A percentile compares a stretch with the other conserved stretches of the same genome.
These are phyloP conservation scores for Parnassius orleans DNA, from an alignment of 2,888 invertebrate genomes.

Conservation along the genomic window DNA sequence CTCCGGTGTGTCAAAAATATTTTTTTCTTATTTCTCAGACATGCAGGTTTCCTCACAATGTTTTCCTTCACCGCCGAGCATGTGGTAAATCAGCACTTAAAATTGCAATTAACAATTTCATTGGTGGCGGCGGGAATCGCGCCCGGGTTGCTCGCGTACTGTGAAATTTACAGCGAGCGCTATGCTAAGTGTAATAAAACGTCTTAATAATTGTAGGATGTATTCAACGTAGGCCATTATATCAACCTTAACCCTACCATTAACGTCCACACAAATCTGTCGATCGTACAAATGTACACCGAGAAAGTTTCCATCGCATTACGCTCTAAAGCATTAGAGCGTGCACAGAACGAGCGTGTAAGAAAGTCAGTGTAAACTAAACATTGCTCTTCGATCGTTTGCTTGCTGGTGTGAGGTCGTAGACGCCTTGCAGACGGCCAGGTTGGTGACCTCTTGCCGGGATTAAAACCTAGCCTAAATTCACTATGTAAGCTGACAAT, in stretches of 20 bases:
- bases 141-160: too few relatives aligned
- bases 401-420: conserved; percentile 39
- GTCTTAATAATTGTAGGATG: conserved; percentile 14
- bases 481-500: not conserved
- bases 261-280: conserved; percentile 7
- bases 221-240: conserved; percentile 15
- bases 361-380: conserved; percentile 47
- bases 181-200: too few relatives aligned
- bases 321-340: conserved; percentile 35
- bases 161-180: too few relatives aligned
- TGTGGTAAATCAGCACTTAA: too few relatives aligned
- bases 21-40: too few relatives aligned
- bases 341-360: conserved; percentile 25
- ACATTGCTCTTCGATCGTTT: conserved; percentile 31
- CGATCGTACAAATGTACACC: conserved; percentile 4
- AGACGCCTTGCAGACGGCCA: conserved; percentile 63
- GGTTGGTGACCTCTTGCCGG: conserved; percentile 57
- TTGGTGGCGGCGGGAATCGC: too few relatives aligned
- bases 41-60: too few relatives aligned
- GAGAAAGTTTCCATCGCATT: conserved; percentile 38
- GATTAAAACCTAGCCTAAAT: conserved; percentile 36
- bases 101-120: too few relatives aligned
- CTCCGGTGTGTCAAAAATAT: too few relatives aligned
- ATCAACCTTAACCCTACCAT: conserved; percentile 8
- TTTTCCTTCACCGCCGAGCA: too few relatives aligned